A percentile compares a stretch with the other conserved stretches of the same genome.
Conservation (phyloP, 2,888 invertebrate species). For the Phengaris arion region DNA sequence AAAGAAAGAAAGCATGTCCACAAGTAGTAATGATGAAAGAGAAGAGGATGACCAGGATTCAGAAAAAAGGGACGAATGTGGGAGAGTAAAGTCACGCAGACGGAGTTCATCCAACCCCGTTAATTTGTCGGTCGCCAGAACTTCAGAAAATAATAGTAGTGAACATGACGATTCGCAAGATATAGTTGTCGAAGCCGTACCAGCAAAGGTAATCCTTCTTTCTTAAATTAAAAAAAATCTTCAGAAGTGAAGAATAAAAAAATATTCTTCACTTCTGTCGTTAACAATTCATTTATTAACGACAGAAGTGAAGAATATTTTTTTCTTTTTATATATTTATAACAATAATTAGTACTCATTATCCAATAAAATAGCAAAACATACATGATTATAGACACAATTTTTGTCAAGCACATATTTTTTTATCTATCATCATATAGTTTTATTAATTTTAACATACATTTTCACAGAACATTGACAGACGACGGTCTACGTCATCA, state of each 20-base stretch:
- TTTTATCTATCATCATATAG: not conserved
- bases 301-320: no score
- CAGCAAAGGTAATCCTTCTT: constrained; percentile 63
- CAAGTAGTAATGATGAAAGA: constrained; percentile 74
- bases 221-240: not conserved
- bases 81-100: constrained; percentile 79
- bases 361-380: no score
- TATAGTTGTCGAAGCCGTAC: constrained; percentile 76
- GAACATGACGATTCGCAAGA: constrained; percentile 78
- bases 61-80: constrained; percentile 75
- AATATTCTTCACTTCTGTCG: no score
- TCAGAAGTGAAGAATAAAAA: no score
- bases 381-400: no score
- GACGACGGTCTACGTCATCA: constrained; percentile 74
- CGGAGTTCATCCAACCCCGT: constrained; percentile 90
- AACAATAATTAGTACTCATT: no score
- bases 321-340: no score
- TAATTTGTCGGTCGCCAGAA: constrained; percentile 84
- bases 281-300: no score
- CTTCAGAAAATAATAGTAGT: constrained; percentile 79
- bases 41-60: constrained; percentile 73
- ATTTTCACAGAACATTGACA: constrained; percentile 65
- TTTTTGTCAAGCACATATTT: not conserved
- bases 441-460: not conserved
- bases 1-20: constrained; percentile 77